A percentile compares a stretch with the other conserved stretches of the same genome.
phyloP scores from a whole-genome alignment of 2,113 vertebrate genomes.

The Bubalus kerabau region DNA sequence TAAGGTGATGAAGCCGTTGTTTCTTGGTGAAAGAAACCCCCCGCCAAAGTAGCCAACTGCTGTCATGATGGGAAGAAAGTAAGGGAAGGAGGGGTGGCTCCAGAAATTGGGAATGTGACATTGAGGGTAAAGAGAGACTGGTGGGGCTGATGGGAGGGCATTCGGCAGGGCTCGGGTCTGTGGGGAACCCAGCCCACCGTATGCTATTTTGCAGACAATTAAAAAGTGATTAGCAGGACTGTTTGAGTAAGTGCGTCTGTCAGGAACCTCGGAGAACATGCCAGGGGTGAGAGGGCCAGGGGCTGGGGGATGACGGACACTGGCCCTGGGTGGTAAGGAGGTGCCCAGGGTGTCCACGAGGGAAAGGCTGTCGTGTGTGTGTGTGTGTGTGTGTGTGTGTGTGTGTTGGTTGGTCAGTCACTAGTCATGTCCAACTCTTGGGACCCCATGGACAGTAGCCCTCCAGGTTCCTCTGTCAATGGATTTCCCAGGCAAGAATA shows the following conservation, averaged over 20 bases:
- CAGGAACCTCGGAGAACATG: background rate
- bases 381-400: too few species aligned
- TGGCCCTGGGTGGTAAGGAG: too few species aligned
- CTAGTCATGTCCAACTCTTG: background rate
- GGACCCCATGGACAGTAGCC: background rate
- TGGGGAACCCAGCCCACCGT: rapidly evolving
- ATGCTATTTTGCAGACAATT: background rate
- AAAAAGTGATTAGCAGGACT: background rate
- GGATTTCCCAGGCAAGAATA: background rate
- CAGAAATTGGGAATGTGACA: background rate
- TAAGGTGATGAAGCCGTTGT: background rate
- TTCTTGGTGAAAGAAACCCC: background rate
- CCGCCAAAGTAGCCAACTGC: background rate
- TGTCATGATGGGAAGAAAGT: background rate
- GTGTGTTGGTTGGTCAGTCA: background rate
- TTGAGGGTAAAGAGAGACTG: background rate
- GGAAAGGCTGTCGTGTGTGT: background rate
- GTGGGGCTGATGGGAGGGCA: background rate
- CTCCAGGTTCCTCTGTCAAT: background rate
- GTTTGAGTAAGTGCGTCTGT: background rate
- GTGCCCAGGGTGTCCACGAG: background rate
- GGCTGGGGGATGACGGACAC: background rate
- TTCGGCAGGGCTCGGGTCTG: background rate
- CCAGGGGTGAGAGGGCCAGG: background rate
- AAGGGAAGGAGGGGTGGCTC: background rate